Evolutionary conservation across 2,113 vertebrate genomes (phyloP), one percentile per base, ranked within the genome.

Genomic region (Eclectus roratus): DNA sequence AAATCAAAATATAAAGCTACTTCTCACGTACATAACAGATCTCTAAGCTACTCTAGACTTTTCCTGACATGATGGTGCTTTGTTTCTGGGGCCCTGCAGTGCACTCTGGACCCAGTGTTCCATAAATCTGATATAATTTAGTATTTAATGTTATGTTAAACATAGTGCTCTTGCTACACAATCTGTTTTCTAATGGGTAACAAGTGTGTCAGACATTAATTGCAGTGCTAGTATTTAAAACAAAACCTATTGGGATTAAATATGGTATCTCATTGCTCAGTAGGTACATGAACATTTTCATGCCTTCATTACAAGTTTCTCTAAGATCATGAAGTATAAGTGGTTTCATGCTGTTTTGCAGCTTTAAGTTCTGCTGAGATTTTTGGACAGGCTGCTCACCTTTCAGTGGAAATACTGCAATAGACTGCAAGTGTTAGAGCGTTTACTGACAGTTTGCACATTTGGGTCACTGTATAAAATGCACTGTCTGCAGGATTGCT

Each of bases 161-260:
- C 71, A 77, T 17, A 71, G 80, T 74, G 82, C 81, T 92, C 82
- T 64, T 89, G 47, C 66, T 72, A 82, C 76, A 33, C 61, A 65
- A 89, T 95, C 86, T 96, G 20, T 97, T 94, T 94, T 60, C 83
- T 97, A 87, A 89, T 88, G 93, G 93, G 80, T 97, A 97, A 93
- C 87, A 78, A 80, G 56, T 52, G 17, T 89, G 78, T 80, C 79
- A 93, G 66, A 69, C 76, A 80, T 88, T 84, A 86, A 92, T 79
- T 65, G 66, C 33, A 65, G 37, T 46, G 31, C 49, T 60, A 66
- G 46, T 53, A 74, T 77, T 87, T 7, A 1, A 47, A 88, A 65
- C 74, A 69, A 41, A 28, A 0, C 7, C 31, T 23, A 1, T 28
- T 82, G 65, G 65, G 68, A 76, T 92, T 81, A 85, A 81, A 52